Conservation (phyloP, 2,113 vertebrate genomes). For the Paratilapia polleni region DNA sequence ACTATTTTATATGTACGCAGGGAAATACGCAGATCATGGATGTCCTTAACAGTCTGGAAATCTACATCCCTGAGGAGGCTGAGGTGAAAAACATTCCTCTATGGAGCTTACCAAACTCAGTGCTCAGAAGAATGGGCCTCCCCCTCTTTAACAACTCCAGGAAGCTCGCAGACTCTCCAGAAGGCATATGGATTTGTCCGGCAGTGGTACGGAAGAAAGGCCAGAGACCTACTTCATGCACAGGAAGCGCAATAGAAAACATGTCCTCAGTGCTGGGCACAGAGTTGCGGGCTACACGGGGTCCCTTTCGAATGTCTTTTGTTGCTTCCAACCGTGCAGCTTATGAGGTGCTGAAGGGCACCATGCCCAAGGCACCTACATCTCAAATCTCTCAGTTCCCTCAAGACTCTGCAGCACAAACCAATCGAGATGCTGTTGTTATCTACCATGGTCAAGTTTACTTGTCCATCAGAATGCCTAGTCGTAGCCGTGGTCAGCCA, state of each 20-base stretch:
- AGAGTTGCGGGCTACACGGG: not conserved
- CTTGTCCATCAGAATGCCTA: slow-evolving; percentile 45
- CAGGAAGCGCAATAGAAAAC: not conserved
- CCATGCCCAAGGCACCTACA: not conserved
- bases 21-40: slow-evolving; percentile 24
- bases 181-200: slow-evolving; percentile 60
- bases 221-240: not conserved
- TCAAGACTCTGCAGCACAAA: rapidly evolving
- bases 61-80: slow-evolving; percentile 63
- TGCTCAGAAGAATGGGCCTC: slow-evolving; percentile 41
- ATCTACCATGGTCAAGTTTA: slow-evolving; percentile 42
- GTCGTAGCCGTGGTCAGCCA: not conserved
- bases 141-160: not conserved
- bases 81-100: slow-evolving; percentile 55
- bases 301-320: slow-evolving; percentile 49
- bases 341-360: slow-evolving; percentile 35
- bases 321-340: slow-evolving; percentile 20
- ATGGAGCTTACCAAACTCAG: slow-evolving; percentile 24
- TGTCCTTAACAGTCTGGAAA: slow-evolving; percentile 12
- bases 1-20: not conserved
- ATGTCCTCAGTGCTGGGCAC: not conserved
- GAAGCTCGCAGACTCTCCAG: not conserved
- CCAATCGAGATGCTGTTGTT: slow-evolving; percentile 12
- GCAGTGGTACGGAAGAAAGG: slow-evolving; percentile 37
- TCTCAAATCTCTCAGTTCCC: not conserved